Conservation (phyloP, 2,888 invertebrate genomes). For the Drosophila rellima region DNA sequence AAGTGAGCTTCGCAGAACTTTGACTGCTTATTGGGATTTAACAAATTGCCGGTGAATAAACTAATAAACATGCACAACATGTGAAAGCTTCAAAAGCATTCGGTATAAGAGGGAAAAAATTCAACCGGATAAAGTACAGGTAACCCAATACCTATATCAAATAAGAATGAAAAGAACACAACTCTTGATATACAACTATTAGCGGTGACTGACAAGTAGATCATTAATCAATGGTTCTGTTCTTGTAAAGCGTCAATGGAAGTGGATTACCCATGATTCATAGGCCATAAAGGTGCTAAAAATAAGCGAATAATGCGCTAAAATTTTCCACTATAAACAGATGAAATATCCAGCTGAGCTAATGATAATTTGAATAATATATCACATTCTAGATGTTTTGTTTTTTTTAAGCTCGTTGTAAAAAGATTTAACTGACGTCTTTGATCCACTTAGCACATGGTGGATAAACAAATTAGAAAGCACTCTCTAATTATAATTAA, state of each 20-base stretch:
- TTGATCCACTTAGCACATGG: background rate
- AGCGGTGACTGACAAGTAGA: slow-evolving; percentile 39
- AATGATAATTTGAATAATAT: slow-evolving; percentile 7
- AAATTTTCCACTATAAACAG: slow-evolving; percentile 12
- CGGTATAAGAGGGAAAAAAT: slow-evolving; percentile 32
- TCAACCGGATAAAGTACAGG: slow-evolving; percentile 69
- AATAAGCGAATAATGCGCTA: slow-evolving; percentile 28
- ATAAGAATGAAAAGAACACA: slow-evolving; percentile 17
- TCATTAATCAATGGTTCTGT: slow-evolving; percentile 50
- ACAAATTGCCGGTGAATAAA: slow-evolving; percentile 67
- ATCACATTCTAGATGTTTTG: background rate
- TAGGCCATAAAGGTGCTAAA: slow-evolving; percentile 21
- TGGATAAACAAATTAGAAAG: slow-evolving; percentile 6
- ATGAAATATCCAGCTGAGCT: slow-evolving; percentile 28
- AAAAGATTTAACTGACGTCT: background rate
- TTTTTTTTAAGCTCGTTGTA: background rate
- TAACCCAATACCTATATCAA: slow-evolving; percentile 11
- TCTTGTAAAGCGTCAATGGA: slow-evolving; percentile 45
- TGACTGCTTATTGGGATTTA: slow-evolving; percentile 24
- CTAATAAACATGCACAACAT: slow-evolving; percentile 67
- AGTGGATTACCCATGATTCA: slow-evolving; percentile 47
- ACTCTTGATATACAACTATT: background rate
- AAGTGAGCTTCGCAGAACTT: background rate
- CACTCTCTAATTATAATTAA: slow-evolving; percentile 3
- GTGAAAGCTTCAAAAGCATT: slow-evolving; percentile 32